Conservation (phyloP, 2,113 vertebrate species). For the Istiophorus platypterus region DNA sequence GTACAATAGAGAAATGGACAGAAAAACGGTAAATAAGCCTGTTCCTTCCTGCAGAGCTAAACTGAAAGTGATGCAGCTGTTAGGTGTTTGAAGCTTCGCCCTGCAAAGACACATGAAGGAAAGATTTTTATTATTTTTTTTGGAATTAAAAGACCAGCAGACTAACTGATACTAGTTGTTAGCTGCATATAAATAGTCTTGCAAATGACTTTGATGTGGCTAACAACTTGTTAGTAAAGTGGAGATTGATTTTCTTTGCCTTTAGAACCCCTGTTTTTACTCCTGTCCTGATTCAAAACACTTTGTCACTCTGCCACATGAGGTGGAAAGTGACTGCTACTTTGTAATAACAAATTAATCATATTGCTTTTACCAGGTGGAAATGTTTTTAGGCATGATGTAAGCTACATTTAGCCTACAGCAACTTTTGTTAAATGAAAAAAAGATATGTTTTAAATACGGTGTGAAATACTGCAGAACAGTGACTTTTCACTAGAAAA, state of each 20-base stretch:
- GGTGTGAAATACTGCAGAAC: neutral
- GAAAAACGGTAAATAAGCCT: too few species aligned
- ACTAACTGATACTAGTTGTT: conserved; percentile 57
- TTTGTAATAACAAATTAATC: conserved; percentile 44
- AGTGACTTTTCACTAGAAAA: neutral
- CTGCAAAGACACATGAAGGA: conserved; percentile 37
- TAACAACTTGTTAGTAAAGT: conserved; percentile 58
- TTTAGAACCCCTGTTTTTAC: conserved; percentile 44
- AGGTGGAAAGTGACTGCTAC: neutral
- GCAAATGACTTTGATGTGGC: conserved; percentile 48
- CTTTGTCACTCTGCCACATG: conserved; percentile 32
- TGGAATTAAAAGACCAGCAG: conserved; percentile 48
- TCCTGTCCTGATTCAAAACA: conserved; percentile 44
- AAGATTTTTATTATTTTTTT: conserved; percentile 52
- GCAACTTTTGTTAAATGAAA: neutral
- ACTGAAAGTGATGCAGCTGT: conserved; percentile 26
- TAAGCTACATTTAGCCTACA: conserved; percentile 3
- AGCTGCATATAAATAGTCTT: conserved; percentile 59
- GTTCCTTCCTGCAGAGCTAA: conserved; percentile 13
- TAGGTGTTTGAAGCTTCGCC: conserved; percentile 40
- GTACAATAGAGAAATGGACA: too few species aligned
- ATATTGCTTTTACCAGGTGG: conserved; percentile 5
- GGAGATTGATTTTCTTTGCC: conserved; percentile 62
- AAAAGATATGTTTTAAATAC: neutral
- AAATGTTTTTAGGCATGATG: conserved; percentile 15